Conservation (phyloP, 2,113 vertebrate species). For the Epinephelus moara region DNA sequence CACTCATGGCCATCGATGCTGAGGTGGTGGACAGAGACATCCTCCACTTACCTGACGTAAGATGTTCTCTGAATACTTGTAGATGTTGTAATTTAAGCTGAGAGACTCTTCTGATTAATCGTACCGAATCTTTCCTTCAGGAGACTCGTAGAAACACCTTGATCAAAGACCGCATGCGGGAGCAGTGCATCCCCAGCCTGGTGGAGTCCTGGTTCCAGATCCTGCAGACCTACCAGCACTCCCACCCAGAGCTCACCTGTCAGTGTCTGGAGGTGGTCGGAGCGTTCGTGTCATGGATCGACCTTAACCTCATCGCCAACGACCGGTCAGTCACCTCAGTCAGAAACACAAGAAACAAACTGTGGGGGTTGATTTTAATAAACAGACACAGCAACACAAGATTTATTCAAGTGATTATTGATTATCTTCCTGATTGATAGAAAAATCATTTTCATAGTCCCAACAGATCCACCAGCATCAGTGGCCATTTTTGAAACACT, state of each 20-base stretch:
- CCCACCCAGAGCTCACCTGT: constrained; percentile 96
- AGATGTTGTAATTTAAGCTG: not conserved
- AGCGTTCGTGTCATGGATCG: constrained; percentile 98
- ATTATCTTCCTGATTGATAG: too few relatives aligned
- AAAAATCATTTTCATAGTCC: too few relatives aligned
- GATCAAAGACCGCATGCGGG: constrained; percentile 97
- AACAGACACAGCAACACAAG: too few relatives aligned
- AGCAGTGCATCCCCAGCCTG: constrained; percentile 95
- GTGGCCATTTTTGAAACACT: too few relatives aligned
- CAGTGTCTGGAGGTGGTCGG: constrained; percentile 99
- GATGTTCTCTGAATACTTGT: not conserved
- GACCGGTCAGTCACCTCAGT: constrained; percentile 86
- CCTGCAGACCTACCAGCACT: constrained; percentile 93
- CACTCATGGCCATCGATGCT: constrained; percentile 96
- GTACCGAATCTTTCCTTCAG: constrained; percentile 71
- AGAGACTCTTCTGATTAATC: not conserved
- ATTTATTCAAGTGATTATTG: too few relatives aligned
- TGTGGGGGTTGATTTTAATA: too few relatives aligned
- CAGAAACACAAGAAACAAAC: too few relatives aligned
- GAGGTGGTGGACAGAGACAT: constrained; percentile 97
- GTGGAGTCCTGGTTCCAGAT: constrained; percentile 99
- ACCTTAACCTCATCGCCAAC: constrained; percentile 98
- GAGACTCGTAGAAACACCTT: constrained; percentile 95
- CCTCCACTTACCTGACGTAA: constrained; percentile 92
- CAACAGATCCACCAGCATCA: too few relatives aligned